Percentiles rank a stretch among this genome's conserved stretches.
phyloP scores from a whole-genome alignment of 2,888 invertebrate genomes.

The Apoda limacodes region DNA sequence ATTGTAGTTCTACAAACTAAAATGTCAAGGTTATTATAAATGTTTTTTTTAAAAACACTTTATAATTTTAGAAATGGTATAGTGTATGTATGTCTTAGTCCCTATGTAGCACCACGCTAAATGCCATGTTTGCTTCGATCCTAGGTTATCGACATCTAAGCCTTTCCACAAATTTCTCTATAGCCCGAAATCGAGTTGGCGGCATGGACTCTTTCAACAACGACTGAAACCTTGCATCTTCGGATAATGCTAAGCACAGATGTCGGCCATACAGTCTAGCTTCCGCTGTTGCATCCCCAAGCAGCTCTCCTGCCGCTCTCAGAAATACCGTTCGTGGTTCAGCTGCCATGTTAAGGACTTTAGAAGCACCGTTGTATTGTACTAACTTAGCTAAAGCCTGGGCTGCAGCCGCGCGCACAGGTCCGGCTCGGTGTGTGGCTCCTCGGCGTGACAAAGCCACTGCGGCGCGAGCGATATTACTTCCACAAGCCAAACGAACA shows the following conservation, averaged over 20 bases:
- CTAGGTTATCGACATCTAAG: conserved; percentile 46
- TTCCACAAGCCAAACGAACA: conserved; percentile 82
- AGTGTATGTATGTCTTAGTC: too few relatives aligned
- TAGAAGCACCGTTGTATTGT: conserved; percentile 79
- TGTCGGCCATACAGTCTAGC: conserved; percentile 85
- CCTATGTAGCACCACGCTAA: too few relatives aligned
- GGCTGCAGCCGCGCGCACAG: conserved; percentile 87
- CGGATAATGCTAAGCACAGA: conserved; percentile 78
- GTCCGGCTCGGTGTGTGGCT: conserved; percentile 85
- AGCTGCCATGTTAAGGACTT: conserved; percentile 76
- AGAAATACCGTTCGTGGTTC: conserved; percentile 86
- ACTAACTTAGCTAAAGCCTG: conserved; percentile 80
- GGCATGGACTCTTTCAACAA: conserved; percentile 85
- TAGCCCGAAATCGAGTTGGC: conserved; percentile 81
- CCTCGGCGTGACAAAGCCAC: conserved; percentile 77
- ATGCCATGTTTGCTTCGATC: too few relatives aligned
- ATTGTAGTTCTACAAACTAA: too few relatives aligned
- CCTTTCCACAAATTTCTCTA: conserved; percentile 82
- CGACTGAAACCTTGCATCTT: conserved; percentile 80
- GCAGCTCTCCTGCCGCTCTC: conserved; percentile 82
- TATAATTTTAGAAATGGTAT: too few relatives aligned
- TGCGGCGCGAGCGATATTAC: conserved; percentile 76
- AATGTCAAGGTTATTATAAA: too few relatives aligned
- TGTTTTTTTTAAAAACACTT: too few relatives aligned
- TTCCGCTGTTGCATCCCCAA: conserved; percentile 88